These are phyloP conservation scores for Stictonetta naevosa DNA, from an alignment of 2,113 vertebrate genomes.

Conservation along the genomic window DNA sequence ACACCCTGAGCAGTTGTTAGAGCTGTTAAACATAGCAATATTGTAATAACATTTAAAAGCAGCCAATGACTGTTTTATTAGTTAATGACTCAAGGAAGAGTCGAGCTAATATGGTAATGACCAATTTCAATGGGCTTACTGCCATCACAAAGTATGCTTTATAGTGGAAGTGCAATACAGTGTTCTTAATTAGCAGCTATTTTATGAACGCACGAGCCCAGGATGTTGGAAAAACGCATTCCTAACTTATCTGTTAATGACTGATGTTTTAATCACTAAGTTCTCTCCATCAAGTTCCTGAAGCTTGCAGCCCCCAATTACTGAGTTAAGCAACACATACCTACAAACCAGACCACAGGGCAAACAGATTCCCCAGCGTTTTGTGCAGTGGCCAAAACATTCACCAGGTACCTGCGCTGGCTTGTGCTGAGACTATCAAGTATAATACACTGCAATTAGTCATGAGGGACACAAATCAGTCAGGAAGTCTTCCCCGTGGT, in stretches of 20 bases:
- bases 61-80: conserved; percentile 69
- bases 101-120: conserved; percentile 59
- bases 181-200: conserved; percentile 66
- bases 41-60: conserved; percentile 61
- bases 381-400: not conserved
- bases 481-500: not conserved
- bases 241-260: not conserved
- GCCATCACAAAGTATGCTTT: conserved; percentile 56
- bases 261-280: not conserved
- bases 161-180: conserved; percentile 19
- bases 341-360: not conserved
- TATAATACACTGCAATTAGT: not conserved
- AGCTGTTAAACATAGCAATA: not conserved
- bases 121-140: conserved; percentile 57
- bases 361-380: not conserved
- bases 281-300: not conserved
- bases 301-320: not conserved
- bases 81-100: conserved; percentile 70
- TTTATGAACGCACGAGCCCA: conserved; percentile 25
- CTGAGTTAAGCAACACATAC: not conserved
- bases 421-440: not conserved
- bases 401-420: not conserved
- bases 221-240: not conserved
- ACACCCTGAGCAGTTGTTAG: not conserved
- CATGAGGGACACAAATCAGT: not conserved